These are phyloP conservation scores for Paedocypris micromegethes DNA, from an alignment of 2,797 vertebrate genomes.

Conservation along the genomic window DNA sequence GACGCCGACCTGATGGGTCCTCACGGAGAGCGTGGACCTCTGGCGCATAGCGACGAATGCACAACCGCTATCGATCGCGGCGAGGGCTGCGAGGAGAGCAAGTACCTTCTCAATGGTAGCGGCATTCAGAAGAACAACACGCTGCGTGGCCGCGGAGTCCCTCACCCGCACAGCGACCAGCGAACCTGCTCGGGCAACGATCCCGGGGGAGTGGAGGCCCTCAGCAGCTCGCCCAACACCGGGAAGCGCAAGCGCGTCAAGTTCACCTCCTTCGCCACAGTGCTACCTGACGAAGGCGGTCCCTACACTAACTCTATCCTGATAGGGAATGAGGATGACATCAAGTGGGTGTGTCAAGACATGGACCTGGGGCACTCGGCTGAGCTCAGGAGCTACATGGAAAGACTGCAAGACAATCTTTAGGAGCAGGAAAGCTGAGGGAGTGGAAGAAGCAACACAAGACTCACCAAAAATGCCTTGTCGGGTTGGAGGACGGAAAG, in stretches of 20 bases:
- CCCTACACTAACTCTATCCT: constrained; percentile 80
- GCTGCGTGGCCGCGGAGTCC: constrained; percentile 76
- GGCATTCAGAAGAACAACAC: constrained; percentile 58
- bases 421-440: constrained; percentile 63
- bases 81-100: constrained; percentile 85
- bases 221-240: constrained; percentile 74
- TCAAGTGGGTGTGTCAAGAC: constrained; percentile 97
- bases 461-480: constrained; percentile 79
- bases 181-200: constrained; percentile 80
- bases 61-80: constrained; percentile 82
- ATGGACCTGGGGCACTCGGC: constrained; percentile 86
- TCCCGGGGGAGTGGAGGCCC: constrained; percentile 64
- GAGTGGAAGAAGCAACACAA: constrained; percentile 37
- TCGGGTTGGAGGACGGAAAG: constrained; percentile 59
- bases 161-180: constrained; percentile 75
- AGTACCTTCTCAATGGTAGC: constrained; percentile 86
- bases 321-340: constrained; percentile 87
- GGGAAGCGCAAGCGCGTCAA: constrained; percentile 92
- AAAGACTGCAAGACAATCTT: constrained; percentile 97
- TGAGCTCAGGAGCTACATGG: constrained; percentile 95
- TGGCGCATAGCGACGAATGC: constrained; percentile 76
- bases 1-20: constrained; percentile 86
- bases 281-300: constrained; percentile 85
- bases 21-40: constrained; percentile 74
- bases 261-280: constrained; percentile 94